Conservation (phyloP, 1,140 invertebrate species). For the Diachasmimorpha longicaudata region DNA sequence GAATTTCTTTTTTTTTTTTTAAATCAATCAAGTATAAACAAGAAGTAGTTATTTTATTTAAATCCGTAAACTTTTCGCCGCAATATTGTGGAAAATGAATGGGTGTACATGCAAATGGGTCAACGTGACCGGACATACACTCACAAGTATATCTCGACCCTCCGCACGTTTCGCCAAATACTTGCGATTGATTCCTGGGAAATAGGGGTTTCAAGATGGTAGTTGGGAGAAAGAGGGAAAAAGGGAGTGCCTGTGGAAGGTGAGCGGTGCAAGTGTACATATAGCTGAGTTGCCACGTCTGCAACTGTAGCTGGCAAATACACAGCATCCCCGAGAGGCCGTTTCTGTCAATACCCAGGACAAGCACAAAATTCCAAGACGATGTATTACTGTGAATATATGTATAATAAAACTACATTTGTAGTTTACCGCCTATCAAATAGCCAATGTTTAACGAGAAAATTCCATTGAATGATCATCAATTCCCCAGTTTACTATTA, state of each 20-base stretch:
- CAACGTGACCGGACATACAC: too few species aligned
- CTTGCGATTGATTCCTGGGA: neutral
- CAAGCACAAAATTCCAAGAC: neutral
- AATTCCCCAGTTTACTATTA: neutral
- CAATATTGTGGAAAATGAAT: too few species aligned
- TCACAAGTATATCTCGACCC: too few species aligned
- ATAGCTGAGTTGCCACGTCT: neutral
- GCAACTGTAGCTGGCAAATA: constrained; percentile 14
- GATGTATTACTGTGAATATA: neutral
- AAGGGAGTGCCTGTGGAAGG: neutral
- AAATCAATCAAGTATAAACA: too few species aligned
- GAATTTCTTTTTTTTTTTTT: too few species aligned
- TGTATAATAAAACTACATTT: neutral
- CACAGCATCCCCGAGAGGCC: neutral
- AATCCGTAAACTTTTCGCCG: too few species aligned
- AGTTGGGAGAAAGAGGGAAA: neutral
- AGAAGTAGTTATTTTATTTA: too few species aligned
- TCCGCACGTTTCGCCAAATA: too few species aligned
- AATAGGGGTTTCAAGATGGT: neutral
- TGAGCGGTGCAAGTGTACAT: neutral
- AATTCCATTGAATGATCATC: neutral
- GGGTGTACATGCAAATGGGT: too few species aligned
- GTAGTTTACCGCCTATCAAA: neutral
- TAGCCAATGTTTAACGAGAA: neutral
- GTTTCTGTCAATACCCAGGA: neutral